These are phyloP conservation scores for Cathartes aura DNA, from an alignment of 2,113 vertebrate genomes.

Conservation along the genomic window DNA sequence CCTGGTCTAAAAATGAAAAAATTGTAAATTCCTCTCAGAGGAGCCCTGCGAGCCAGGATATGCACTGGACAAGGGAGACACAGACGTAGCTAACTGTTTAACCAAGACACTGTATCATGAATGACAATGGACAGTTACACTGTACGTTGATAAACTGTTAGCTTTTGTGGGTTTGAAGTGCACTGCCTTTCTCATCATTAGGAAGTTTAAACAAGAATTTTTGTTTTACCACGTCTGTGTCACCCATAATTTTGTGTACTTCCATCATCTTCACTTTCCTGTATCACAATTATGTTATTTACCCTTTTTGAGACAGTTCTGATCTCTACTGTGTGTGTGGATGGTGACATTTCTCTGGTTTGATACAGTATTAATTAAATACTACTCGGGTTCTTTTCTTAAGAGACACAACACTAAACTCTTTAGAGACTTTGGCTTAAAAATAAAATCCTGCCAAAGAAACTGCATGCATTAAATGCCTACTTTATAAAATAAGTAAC, in stretches of 20 bases:
- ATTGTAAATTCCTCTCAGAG: not conserved
- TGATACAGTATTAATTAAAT: not conserved
- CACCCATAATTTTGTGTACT: not conserved
- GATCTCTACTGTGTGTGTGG: not conserved
- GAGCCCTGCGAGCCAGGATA: not conserved
- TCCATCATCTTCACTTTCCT: not conserved
- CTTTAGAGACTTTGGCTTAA: not conserved
- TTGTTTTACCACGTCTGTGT: not conserved
- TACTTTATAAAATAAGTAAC: conserved; percentile 45
- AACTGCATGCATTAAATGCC: not conserved
- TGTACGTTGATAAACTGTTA: not conserved
- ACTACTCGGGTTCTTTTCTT: not conserved
- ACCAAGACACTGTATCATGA: not conserved
- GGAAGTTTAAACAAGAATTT: not conserved
- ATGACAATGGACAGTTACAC: not conserved
- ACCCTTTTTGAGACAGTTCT: not conserved
- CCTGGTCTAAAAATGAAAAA: not conserved
- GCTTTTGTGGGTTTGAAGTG: not conserved
- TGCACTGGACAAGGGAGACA: not conserved
- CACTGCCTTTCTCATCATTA: not conserved
- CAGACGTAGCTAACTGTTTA: not conserved
- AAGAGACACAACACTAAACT: not conserved
- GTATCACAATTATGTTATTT: not conserved
- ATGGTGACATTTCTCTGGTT: not conserved
- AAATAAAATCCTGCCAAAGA: not conserved